These are phyloP conservation scores for Tamias sibiricus DNA, from an alignment of 2,113 vertebrate species.

Conservation along the genomic window DNA sequence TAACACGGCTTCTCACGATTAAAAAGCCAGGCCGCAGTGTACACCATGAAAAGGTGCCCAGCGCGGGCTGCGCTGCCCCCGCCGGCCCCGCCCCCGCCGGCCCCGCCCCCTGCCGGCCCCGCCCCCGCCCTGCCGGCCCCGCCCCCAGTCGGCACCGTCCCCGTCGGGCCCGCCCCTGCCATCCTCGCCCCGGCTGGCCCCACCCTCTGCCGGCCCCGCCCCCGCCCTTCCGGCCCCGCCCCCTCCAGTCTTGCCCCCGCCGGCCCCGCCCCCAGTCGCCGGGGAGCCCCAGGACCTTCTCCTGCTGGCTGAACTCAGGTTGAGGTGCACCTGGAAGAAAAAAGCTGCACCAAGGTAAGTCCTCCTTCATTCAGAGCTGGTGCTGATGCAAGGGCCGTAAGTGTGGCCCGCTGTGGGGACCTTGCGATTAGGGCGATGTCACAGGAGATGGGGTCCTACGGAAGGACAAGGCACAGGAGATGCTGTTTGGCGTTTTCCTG, in stretches of 20 bases:
- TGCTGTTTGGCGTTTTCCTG: too few species aligned
- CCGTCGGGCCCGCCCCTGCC: accelerated
- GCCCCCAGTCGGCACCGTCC: accelerated
- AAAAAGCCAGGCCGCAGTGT: neutral
- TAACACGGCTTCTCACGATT: neutral
- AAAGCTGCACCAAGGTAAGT: neutral
- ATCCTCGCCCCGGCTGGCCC: too few species aligned
- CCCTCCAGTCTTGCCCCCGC: accelerated
- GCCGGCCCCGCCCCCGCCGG: too few species aligned
- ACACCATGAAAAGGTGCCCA: neutral
- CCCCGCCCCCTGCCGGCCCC: too few species aligned
- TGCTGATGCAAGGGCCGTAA: too few species aligned
- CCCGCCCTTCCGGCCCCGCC: accelerated
- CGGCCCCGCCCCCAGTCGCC: accelerated
- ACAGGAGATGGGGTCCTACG: accelerated
- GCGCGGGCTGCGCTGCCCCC: accelerated
- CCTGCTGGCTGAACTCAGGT: accelerated
- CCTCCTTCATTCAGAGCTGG: too few species aligned
- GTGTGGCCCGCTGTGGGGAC: accelerated
- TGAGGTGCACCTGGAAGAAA: neutral
- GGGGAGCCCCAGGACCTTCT: neutral
- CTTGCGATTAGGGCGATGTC: accelerated
- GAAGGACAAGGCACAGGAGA: too few species aligned
- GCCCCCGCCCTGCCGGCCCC: too few species aligned
- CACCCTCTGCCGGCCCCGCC: accelerated